Conservation (phyloP, 2,888 invertebrate species). For the Abrostola tripartita region DNA sequence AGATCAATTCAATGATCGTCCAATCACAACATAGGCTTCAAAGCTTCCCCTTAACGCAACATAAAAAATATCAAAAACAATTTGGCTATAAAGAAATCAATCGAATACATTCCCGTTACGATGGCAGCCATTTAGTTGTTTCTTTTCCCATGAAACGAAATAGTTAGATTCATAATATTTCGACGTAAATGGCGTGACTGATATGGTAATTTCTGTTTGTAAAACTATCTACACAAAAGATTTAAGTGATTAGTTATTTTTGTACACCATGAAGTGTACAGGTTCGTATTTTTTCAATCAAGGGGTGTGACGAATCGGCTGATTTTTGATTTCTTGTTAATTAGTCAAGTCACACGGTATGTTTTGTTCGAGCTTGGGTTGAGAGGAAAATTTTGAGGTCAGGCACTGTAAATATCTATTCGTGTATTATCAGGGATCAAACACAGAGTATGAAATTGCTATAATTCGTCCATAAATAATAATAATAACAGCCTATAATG, state of each 20-base stretch:
- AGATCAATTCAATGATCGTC: background rate
- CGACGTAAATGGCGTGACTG: slow-evolving; percentile 73
- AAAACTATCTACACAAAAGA: slow-evolving; percentile 62
- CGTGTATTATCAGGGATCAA: background rate
- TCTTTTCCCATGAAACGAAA: slow-evolving; percentile 77
- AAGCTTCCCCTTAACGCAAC: slow-evolving; percentile 68
- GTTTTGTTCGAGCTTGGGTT: background rate
- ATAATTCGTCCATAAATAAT: too few species aligned
- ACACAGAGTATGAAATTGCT: too few species aligned
- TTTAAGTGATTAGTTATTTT: slow-evolving; percentile 51
- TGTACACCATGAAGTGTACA: slow-evolving; percentile 51
- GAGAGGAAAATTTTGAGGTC: background rate
- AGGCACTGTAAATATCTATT: slow-evolving; percentile 13
- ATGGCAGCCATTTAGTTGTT: slow-evolving; percentile 65
- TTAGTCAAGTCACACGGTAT: slow-evolving; percentile 46
- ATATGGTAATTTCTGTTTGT: slow-evolving; percentile 75
- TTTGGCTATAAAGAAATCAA: slow-evolving; percentile 80
- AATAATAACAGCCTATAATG: too few species aligned
- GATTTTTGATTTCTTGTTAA: slow-evolving; percentile 56
- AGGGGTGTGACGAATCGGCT: slow-evolving; percentile 49
- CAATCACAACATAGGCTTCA: slow-evolving; percentile 4
- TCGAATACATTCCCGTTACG: slow-evolving; percentile 74
- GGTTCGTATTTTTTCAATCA: slow-evolving; percentile 28
- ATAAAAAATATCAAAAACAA: slow-evolving; percentile 72
- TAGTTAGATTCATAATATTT: slow-evolving; percentile 69